Evolutionary conservation across 2,888 invertebrate genomes (phyloP), one percentile per base, ranked within the genome.

Genomic region (Pandemis cinnamomeana): DNA sequence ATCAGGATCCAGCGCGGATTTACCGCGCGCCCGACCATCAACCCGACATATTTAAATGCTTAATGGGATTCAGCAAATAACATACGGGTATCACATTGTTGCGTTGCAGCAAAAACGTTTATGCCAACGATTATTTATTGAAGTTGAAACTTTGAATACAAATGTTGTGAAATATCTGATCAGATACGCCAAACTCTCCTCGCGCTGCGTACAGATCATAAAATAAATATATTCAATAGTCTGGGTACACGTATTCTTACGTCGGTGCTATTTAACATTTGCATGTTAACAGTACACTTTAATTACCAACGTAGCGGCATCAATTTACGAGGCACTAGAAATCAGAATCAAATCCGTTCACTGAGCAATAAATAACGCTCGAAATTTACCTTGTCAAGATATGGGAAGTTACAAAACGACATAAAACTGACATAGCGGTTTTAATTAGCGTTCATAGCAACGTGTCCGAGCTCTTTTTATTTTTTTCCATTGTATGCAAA

Each of bases 401-500:
- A 85, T 84, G 78, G 75, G 83, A 85, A 84, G 83, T 86, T 85
- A 89, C 88, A 88, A 88, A 90, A 89, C 85, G 83, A 84, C 83
- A 88, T 86, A 88, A 74, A 89, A 88, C 85, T 85, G 85, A 84
- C 82, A 87, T 87, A 86, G 87, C 87, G 86, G 88, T 89, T 91
- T 92, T 93, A 93, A 93, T 93, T 92, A 92, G 89, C 89, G 88
- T 88, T 88, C 86, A 89, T 90, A 89, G 87, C 82, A 85, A 89
- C 87, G 88, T 89, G 90, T 89, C 84, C 83, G 83, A 80, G 84
- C 83, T 86, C 87, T 87, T 84, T 90, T 89, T 80, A 81, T 86
- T 86, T 88, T 87, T 88, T 87, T 86, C 92, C 91, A 93, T 93
- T 93, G 93, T 93, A 93, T 93, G 93, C 86, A 91, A 93, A 93